Conservation (phyloP, 1,140 invertebrate species). For the Mizuhopecten yessoensis region DNA sequence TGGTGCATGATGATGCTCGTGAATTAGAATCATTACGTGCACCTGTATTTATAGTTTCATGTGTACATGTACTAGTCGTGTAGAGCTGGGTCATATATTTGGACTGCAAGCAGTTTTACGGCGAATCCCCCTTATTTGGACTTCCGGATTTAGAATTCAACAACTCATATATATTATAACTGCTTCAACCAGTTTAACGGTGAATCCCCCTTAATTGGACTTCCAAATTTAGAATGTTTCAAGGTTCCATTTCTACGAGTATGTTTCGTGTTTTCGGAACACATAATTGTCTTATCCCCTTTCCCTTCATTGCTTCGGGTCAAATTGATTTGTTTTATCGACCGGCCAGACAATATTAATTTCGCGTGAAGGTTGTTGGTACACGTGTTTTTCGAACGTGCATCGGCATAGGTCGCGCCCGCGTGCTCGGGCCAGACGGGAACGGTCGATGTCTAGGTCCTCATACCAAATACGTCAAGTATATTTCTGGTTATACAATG, state of each 20-base stretch:
- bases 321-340: constrained; percentile 39
- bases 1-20: no score
- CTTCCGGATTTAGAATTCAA: neutral
- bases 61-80: no score
- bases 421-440: neutral
- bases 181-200: no score
- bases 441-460: neutral
- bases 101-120: no score
- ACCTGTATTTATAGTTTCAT: no score
- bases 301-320: neutral
- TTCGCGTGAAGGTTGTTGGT: constrained; percentile 30
- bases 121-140: no score
- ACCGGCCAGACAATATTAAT: constrained; percentile 26
- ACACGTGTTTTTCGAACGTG: neutral
- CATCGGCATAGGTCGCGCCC: neutral
- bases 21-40: no score
- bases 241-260: neutral
- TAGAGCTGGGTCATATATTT: no score
- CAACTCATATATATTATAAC: neutral
- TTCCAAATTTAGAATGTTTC: neutral
- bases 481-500: neutral
- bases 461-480: neutral
- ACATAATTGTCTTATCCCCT: neutral
- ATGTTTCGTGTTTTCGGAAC: neutral
- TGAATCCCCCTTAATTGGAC: no score